Conservation (phyloP, 2,113 vertebrate genomes). For the Chascanopsetta lugubris region DNA sequence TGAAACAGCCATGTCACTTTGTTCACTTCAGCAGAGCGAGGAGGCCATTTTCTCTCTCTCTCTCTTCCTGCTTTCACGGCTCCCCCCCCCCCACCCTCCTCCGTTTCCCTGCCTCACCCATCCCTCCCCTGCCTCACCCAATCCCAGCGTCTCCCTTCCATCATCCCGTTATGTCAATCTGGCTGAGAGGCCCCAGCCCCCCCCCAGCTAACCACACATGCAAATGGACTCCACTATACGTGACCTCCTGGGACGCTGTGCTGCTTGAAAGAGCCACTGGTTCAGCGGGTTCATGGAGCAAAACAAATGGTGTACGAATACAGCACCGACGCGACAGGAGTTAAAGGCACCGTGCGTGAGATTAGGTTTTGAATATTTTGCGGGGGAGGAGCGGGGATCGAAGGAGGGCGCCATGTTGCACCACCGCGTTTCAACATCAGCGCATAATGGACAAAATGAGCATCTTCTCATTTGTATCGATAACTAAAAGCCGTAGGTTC, state of each 20-base stretch:
- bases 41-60: conserved; percentile 35
- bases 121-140: conserved; percentile 19
- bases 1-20: conserved; percentile 46
- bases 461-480: too few species aligned
- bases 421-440: too few species aligned
- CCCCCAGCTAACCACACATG: conserved; percentile 29
- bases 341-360: too few species aligned
- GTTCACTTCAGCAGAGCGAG: conserved; percentile 27
- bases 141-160: conserved; percentile 10
- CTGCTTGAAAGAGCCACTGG: conserved; percentile 28
- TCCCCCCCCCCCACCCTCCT: conserved; percentile 6
- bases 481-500: too few species aligned
- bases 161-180: conserved; percentile 37
- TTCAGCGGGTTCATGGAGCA: background rate
- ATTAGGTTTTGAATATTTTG: too few species aligned
- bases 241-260: conserved; percentile 28
- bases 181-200: conserved; percentile 19
- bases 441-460: too few species aligned
- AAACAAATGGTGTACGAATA: conserved; percentile 22
- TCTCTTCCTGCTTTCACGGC: background rate
- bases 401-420: too few species aligned
- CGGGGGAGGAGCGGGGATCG: too few species aligned
- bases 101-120: background rate
- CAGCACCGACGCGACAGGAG: background rate
- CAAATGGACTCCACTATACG: conserved; percentile 35